phyloP scores from a whole-genome alignment of 2,888 invertebrate species.

The Cactoblastis cactorum region DNA sequence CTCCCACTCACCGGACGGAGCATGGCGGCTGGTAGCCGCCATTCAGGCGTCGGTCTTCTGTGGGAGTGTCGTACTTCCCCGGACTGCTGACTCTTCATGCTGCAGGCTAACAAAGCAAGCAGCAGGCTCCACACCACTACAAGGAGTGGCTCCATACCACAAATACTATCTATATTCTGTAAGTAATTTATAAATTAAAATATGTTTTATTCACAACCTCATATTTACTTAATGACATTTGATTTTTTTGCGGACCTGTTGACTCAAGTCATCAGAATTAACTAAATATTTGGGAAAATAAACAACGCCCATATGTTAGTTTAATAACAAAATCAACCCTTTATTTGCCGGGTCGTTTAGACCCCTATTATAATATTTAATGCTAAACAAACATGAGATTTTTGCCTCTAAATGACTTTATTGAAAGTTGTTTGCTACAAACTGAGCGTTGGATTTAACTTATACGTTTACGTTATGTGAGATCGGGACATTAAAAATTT shows the following conservation, averaged over 20 bases:
- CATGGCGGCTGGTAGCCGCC: too few relatives aligned
- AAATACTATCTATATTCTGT: too few relatives aligned
- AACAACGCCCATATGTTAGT: constrained; percentile 49
- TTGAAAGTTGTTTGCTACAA: constrained; percentile 37
- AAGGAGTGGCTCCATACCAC: too few relatives aligned
- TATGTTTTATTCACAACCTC: neutral
- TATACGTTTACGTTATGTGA: constrained; percentile 26
- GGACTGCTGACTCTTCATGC: too few relatives aligned
- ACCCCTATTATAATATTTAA: constrained; percentile 74
- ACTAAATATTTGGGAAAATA: constrained; percentile 46
- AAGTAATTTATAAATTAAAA: too few relatives aligned
- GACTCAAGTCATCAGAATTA: constrained; percentile 44
- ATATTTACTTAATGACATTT: neutral
- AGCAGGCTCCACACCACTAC: too few relatives aligned
- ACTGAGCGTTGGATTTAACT: constrained; percentile 27
- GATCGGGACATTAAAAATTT: too few relatives aligned
- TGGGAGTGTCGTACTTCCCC: too few relatives aligned
- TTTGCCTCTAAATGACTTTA: constrained; percentile 67
- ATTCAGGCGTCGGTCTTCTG: too few relatives aligned
- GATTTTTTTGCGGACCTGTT: constrained; percentile 27
- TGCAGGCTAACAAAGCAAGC: too few relatives aligned
- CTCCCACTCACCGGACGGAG: too few relatives aligned
- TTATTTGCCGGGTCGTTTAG: constrained; percentile 68
- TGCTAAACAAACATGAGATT: constrained; percentile 72
- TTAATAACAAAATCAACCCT: constrained; percentile 67